Conservation (phyloP, 2,113 vertebrate genomes). For the Morphnarchus princeps region DNA sequence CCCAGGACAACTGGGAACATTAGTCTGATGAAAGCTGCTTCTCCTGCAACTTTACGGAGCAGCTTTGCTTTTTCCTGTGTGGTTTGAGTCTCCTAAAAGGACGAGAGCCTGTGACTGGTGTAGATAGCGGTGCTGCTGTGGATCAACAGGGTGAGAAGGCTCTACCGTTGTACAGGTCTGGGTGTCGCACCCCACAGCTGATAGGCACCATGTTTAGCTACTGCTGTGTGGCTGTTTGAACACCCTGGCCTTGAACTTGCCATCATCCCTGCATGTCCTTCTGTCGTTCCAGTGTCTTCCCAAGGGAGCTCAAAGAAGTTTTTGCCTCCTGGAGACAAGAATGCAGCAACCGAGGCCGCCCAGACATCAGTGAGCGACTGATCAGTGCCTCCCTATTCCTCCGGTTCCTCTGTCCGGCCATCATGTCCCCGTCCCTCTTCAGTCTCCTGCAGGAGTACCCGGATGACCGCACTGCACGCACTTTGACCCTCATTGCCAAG, state of each 20-base stretch:
- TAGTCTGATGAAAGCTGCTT: neutral
- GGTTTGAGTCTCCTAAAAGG: neutral
- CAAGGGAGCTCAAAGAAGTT: constrained; percentile 95
- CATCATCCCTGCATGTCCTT: neutral
- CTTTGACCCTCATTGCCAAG: constrained; percentile 97
- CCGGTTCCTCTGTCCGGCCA: constrained; percentile 95
- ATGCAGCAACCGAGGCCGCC: constrained; percentile 92
- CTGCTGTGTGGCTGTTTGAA: neutral
- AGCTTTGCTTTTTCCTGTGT: neutral
- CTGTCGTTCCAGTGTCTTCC: constrained; percentile 85
- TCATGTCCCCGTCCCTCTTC: constrained; percentile 99
- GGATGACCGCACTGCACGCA: constrained; percentile 94
- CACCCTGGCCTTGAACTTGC: neutral
- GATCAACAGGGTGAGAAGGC: neutral
- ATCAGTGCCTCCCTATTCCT: constrained; percentile 97
- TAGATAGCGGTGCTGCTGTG: neutral
- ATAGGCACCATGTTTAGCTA: accelerated
- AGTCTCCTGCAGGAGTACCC: constrained; percentile 97
- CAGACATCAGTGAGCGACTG: constrained; percentile 95
- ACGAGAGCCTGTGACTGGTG: neutral
- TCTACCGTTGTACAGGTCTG: accelerated
- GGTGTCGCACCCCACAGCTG: accelerated
- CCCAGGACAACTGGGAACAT: neutral
- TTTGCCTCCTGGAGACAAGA: constrained; percentile 97
- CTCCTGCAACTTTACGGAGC: neutral